A percentile compares a stretch with the other conserved stretches of the same genome.
Conservation (phyloP, 2,888 invertebrate genomes). For the Corbicula japonica region DNA sequence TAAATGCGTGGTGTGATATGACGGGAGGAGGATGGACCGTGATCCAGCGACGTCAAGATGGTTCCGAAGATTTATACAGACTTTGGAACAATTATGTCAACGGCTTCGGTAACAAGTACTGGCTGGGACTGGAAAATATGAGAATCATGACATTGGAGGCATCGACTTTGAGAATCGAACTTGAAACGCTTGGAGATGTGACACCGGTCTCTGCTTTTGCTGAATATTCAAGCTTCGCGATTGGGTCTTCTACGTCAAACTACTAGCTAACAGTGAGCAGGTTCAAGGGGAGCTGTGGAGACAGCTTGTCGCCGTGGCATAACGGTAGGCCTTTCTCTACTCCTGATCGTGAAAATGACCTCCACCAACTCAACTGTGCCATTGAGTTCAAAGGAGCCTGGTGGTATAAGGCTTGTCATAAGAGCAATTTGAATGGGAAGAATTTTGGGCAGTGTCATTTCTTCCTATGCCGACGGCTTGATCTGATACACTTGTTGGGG, state of each 20-base stretch:
- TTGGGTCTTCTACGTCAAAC: not conserved
- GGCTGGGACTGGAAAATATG: too few relatives aligned
- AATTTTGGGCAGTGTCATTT: not conserved
- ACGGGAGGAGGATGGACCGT: too few relatives aligned
- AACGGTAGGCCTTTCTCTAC: not conserved
- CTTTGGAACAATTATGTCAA: too few relatives aligned
- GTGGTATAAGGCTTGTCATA: not conserved
- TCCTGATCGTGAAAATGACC: not conserved
- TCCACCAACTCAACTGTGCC: not conserved
- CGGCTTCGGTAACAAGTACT: too few relatives aligned
- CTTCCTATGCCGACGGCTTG: not conserved
- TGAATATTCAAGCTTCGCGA: not conserved
- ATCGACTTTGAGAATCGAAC: too few relatives aligned
- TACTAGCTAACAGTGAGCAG: not conserved
- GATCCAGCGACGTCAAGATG: too few relatives aligned
- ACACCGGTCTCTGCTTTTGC: not conserved
- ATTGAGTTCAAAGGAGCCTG: not conserved
- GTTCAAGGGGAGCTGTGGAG: not conserved
- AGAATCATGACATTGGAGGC: too few relatives aligned
- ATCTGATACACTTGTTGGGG: not conserved
- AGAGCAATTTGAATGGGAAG: slow-evolving; percentile 5
- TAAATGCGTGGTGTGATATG: too few relatives aligned
- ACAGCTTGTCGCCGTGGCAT: not conserved
- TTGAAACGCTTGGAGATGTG: not conserved
- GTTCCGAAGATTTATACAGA: too few relatives aligned